phyloP scores from a whole-genome alignment of 2,888 invertebrate species.

The Plutella xylostella region DNA sequence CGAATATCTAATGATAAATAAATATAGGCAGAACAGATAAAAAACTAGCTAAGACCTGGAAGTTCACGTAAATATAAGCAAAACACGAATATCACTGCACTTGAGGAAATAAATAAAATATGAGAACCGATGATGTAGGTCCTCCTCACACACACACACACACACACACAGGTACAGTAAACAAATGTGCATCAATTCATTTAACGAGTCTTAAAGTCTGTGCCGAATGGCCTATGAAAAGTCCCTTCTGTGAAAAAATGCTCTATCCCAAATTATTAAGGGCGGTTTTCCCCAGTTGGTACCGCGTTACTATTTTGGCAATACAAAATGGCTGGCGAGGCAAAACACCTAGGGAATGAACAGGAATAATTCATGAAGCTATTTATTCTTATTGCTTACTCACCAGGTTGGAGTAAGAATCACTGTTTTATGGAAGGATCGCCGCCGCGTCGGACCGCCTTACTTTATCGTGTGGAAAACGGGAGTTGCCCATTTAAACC shows the following conservation, averaged over 20 bases:
- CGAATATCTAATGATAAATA: no score
- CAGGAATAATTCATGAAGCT: constrained; percentile 60
- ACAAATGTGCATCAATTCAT: constrained; percentile 4
- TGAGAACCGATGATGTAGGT: not conserved
- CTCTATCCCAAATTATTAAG: no score
- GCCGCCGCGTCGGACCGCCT: not conserved
- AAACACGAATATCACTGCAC: no score
- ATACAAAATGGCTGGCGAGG: constrained; percentile 1
- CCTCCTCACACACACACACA: constrained; percentile 1
- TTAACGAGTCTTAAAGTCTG: constrained; percentile 62
- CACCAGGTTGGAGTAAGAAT: constrained; percentile 22
- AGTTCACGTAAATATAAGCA: no score
- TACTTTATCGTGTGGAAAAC: constrained; percentile 2
- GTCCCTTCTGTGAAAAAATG: no score
- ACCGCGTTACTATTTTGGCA: no score
- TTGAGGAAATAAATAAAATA: no score
- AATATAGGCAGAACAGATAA: no score
- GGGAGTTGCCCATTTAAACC: no score
- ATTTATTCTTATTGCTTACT: constrained; percentile 64
- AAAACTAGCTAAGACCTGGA: no score
- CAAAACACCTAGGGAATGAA: constrained; percentile 5
- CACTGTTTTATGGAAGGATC: constrained; percentile 2
- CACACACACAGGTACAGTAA: not conserved
- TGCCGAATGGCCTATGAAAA: constrained; percentile 35
- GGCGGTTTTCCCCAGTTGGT: no score